Evolutionary conservation across 2,797 vertebrate genomes (phyloP).

Genomic region (Rallus crepitans): DNA sequence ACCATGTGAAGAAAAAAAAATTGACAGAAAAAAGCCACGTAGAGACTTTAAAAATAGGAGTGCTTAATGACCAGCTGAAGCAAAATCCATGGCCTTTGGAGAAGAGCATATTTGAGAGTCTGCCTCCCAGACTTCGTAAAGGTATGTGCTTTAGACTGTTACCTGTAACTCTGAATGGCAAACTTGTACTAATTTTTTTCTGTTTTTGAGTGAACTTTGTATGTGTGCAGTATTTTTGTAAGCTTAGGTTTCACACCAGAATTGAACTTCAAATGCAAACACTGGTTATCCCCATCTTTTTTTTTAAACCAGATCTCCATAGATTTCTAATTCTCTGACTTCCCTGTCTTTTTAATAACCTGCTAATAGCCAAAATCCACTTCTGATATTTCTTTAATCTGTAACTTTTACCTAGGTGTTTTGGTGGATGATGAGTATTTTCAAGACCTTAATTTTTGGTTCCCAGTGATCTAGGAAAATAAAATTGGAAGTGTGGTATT

Average conservation of each 20-base stretch:
- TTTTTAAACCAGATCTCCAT: neutral
- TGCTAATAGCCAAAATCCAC: neutral
- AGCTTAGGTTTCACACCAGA: neutral
- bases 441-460: neutral
- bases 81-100: conserved; percentile 85
- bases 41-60: conserved; percentile 60
- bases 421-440: neutral
- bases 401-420: neutral
- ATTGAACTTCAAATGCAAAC: neutral
- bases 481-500: neutral
- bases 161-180: neutral
- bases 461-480: neutral
- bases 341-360: neutral
- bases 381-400: neutral
- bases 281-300: neutral
- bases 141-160: conserved; percentile 74
- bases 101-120: conserved; percentile 76
- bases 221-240: neutral
- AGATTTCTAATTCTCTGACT: neutral
- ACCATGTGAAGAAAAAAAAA: neutral
- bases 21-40: neutral
- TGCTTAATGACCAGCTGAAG: conserved; percentile 70
- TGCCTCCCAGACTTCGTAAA: conserved; percentile 83
- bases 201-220: neutral
- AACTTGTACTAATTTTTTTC: neutral